A percentile compares a stretch with the other conserved stretches of the same genome.
These are phyloP conservation scores for Mesochorus sp. DNA, from an alignment of 2,888 invertebrate genomes.

Conservation along the genomic window DNA sequence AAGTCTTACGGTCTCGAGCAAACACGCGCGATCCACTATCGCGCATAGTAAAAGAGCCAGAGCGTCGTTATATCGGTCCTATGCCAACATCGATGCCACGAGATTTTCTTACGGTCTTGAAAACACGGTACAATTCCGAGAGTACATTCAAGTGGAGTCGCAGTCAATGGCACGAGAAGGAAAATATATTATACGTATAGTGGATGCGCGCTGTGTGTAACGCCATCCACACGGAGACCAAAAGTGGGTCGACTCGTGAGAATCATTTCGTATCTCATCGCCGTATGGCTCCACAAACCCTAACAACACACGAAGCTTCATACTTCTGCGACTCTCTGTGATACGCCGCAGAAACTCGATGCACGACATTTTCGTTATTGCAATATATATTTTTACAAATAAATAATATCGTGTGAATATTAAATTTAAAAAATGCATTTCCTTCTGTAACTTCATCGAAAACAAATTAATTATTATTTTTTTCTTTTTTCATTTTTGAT, in stretches of 20 bases:
- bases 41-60: background rate
- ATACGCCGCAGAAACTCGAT: slow-evolving; percentile 19
- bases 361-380: slow-evolving; percentile 25
- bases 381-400: slow-evolving; percentile 19
- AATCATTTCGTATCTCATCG: slow-evolving; percentile 68
- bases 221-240: slow-evolving; percentile 31
- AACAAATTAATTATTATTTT: too few species aligned
- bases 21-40: slow-evolving; percentile 7
- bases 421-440: too few species aligned
- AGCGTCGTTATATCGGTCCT: slow-evolving; percentile 13
- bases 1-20: slow-evolving; percentile 4
- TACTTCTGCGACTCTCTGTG: slow-evolving; percentile 1
- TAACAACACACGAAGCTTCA: slow-evolving; percentile 6
- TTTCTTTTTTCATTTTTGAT: too few species aligned
- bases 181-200: slow-evolving; percentile 54
- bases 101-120: background rate
- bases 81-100: slow-evolving; percentile 15
- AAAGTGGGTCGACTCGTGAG: slow-evolving; percentile 74
- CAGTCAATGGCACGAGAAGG: slow-evolving; percentile 68
- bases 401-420: too few species aligned
- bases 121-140: background rate
- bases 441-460: too few species aligned
- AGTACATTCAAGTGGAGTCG: slow-evolving; percentile 11
- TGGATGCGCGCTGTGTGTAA: slow-evolving; percentile 1
- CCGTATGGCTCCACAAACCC: slow-evolving; percentile 40